A percentile compares a stretch with the other conserved stretches of the same genome.
Evolutionary conservation across 2,888 invertebrate species (phyloP).

Genomic region (Dryobota labecula): DNA sequence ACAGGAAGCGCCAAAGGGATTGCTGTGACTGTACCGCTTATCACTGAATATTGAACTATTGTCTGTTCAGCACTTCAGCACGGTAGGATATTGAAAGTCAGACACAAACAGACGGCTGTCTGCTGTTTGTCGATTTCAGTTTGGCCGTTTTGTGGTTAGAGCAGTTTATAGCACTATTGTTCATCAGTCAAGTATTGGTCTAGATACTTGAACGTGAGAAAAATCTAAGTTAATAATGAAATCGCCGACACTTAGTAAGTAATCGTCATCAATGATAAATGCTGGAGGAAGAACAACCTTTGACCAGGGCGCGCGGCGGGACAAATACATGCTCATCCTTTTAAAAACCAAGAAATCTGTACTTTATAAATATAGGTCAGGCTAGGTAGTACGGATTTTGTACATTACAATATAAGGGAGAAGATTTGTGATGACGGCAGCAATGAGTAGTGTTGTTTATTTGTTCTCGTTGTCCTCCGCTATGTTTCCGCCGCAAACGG

Average conservation of each 20-base stretch:
- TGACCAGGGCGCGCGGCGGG: not conserved
- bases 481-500: conserved; percentile 42
- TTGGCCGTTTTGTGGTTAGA: not conserved
- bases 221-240: not conserved
- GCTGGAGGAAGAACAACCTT: not conserved
- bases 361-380: too few species aligned
- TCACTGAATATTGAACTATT: not conserved
- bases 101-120: not conserved
- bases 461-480: conserved; percentile 61
- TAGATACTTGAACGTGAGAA: not conserved
- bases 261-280: not conserved
- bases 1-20: not conserved
- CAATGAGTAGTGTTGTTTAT: conserved; percentile 48
- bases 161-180: not conserved
- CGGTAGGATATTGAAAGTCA: not conserved
- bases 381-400: not conserved
- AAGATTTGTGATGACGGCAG: conserved; percentile 33
- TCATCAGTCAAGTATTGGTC: not conserved
- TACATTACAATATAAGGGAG: not conserved
- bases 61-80: not conserved
- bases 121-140: not conserved
- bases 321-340: not conserved
- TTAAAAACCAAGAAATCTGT: not conserved
- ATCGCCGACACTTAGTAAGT: not conserved
- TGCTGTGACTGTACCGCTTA: not conserved